A percentile compares a stretch with the other conserved stretches of the same genome.
These are phyloP conservation scores for Palythoa heliodiscus DNA, from an alignment of 92 coral and sea anemone genomes.

Conservation along the genomic window DNA sequence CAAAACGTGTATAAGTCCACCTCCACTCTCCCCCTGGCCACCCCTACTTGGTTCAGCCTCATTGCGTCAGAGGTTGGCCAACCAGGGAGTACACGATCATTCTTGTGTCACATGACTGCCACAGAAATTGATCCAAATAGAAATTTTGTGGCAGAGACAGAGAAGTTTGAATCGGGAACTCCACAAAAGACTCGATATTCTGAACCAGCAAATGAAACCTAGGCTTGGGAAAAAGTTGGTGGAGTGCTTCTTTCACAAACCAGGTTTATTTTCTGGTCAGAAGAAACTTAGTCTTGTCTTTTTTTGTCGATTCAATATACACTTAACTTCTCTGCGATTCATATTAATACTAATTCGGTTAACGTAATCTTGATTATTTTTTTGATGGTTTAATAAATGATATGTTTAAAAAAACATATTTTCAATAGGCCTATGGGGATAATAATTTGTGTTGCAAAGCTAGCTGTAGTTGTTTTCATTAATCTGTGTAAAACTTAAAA, in stretches of 20 bases:
- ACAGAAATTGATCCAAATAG: slow-evolving; percentile 41
- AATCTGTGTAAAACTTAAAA: neutral
- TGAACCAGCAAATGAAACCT: neutral
- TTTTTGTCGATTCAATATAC: slow-evolving; percentile 11
- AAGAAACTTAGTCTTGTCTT: neutral
- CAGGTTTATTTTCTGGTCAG: slow-evolving; percentile 26
- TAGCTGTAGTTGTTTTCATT: neutral
- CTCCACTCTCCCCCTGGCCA: slow-evolving; percentile 19
- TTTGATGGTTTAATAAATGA: neutral
- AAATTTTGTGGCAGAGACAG: slow-evolving; percentile 12
- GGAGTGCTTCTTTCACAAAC: slow-evolving; percentile 31
- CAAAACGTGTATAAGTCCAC: slow-evolving; percentile 9
- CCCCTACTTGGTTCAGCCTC: slow-evolving; percentile 26
- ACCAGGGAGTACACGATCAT: slow-evolving; percentile 31
- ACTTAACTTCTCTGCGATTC: neutral
- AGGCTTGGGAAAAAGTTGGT: slow-evolving; percentile 17
- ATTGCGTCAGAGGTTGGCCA: slow-evolving; percentile 42
- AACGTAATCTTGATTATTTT: neutral
- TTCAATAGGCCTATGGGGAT: too few species aligned
- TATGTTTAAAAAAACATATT: neutral
- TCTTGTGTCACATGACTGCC: slow-evolving; percentile 40
- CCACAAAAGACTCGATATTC: slow-evolving; percentile 39
- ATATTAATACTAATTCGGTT: neutral
- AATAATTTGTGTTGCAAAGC: too few species aligned
- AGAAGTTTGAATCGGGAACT: slow-evolving; percentile 36